Base-by-base conservation (phyloP, 2,888 invertebrate genomes). In the Netelia melanura region DNA sequence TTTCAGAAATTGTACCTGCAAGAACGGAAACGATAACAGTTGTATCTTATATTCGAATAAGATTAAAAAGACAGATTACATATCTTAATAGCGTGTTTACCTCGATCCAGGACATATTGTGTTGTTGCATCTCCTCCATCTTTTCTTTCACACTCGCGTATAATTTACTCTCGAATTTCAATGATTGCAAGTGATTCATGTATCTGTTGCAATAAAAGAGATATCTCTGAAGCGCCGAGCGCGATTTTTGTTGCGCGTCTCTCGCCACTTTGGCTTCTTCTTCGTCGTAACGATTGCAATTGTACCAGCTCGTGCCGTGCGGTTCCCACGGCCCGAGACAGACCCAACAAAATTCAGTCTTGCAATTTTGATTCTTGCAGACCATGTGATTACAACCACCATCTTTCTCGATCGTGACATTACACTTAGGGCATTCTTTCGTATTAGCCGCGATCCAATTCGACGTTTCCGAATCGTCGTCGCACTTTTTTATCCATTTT, bases 321-420 rank as follows among this genome's bases (percentile, higher is more conserved):
- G 99, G 99, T 93, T 99, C 98, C 99, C 99, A 99, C 56, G 98
- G 98, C 30, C 99, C 99, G 85, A 99, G 96, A 94, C 99, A 99
- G 43, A 99, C 98, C 99, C 99, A 99, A 95, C 99, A 99, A 94
- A 99, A 99, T 94, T 99, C 99, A 67, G 98, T 97, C 94, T 98
- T 98, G 94, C 99, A 99, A 94, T 97, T 98, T 95, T 98, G 98
- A 95, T 99, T 99, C 95, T 99, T 99, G 95, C 99, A 99, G 74
- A 98, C 97, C 99, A 99, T 99, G 94, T 99, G 99, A 95, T 99
- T 99, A 94, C 99, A 99, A 71, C 99, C 99, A 85, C 99, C 99
- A 94, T 99, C 98, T 94, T 98, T 98, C 93, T 98, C 98, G 90
- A 98, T 98, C n/a, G 98, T 98, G 70, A 98, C 98, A 94, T 98